Base-by-base conservation (phyloP, 2,113 vertebrate genomes). In the Orcinus orca region DNA sequence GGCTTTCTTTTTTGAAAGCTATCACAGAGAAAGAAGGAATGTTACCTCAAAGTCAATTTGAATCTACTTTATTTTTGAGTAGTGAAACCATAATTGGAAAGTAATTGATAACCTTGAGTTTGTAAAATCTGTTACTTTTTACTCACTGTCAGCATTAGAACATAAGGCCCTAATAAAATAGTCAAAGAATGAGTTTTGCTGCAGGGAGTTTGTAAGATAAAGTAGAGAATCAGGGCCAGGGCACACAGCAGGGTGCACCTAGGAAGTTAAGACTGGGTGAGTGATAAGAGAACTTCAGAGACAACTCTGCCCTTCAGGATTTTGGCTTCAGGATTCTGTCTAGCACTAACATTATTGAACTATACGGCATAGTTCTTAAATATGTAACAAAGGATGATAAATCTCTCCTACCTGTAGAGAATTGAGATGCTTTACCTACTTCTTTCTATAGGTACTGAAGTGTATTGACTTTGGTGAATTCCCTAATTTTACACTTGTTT, bases 241-340 rank as follows among this genome's bases (percentile, higher is more conserved):
- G 5, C 4, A 11, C 1, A 81, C 1, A 58, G 20, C 1, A 31
- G 0, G 4, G 5, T 8, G 3, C 20, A 13, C 13, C 44, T 13
- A 68, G 20, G 36, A 63, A 6, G 10, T 84, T 88, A 80, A 70
- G 44, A 38, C 0, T 31, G 3, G 8, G 53, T 33, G 31, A n/a
- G 70, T 80, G 50, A 47, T 50, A 55, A 33, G 17, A 67, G 11
- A 65, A 12, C 7, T 6, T 74, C 58, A 38, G 2, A 76, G 36
- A 73, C 73, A n/a, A 53, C 8, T 73, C 44, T 58, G 3, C 44
- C n/a, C 8, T 94, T 38, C 23, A 73, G 29, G 93, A 9, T 74
- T 67, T 80, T 6, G 33, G 1, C 38, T 29, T 41, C 55, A 44
- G 20, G 62, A 20, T 67, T 81, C 60, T 76, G 20, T 29, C 21